Base-by-base conservation (phyloP, 2,888 invertebrate species). In the Drosophila subquinaria region DNA sequence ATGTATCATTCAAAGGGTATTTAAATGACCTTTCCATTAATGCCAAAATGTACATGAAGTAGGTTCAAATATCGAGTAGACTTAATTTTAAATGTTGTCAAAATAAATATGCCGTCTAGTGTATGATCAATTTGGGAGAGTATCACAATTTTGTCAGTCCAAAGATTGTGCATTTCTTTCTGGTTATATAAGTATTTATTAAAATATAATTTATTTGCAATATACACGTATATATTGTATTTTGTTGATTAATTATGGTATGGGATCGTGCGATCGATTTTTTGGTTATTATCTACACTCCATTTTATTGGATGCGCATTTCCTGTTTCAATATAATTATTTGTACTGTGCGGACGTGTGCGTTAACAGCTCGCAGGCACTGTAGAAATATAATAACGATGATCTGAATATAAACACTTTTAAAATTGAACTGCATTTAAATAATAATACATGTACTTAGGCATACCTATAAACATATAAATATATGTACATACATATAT, bases 161-260 rank as follows among this genome's bases (percentile, higher is more conserved):
- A 27, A 47, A 43, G 3, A 23, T 45, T 6, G 3, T 45, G 45
- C 4, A 6, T 1, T 50, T 50, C 4, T 15, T 36, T 6, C n/a
- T 27, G 20, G 8, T 36, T 48, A 2, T 40, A 40, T 59, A 23
- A n/a, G 35, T 40, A 13, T 42, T 30, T 40, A 63, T 78, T 52
- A 51, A 53, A 57, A 56, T 45, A n/a, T 20, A 35, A 48, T 15
- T 42, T 57, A 45, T 61, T 23, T 30, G 36, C n/a, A 42, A 35
- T 43, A 38, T 20, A 47, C 27, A 23, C 5, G 2, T 48, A 13
- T 45, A 13, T 45, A 23, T 23, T 17, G 1, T 17, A 17, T 17
- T 30, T 48, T 48, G 48, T 57, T 59, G 43, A 77, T 62, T 55
- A 33, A 60, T 66, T 43, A 40, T 11, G n/a, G 9, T 13, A 36